phyloP scores from a whole-genome alignment of 2,797 vertebrate genomes.

The Sylvilagus floridanus region DNA sequence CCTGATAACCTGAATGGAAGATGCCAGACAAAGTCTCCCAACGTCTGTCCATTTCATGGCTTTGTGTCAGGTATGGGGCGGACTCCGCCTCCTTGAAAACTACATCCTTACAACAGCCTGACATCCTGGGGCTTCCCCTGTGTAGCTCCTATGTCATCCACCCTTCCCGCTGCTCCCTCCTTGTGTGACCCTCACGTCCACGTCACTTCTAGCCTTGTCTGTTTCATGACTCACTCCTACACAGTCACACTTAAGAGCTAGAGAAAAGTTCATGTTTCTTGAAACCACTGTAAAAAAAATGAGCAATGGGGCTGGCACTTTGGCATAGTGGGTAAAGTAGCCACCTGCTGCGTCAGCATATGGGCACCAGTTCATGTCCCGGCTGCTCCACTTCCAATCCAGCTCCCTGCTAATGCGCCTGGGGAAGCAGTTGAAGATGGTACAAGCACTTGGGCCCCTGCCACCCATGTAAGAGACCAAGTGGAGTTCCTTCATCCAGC shows the following conservation, averaged over 20 bases:
- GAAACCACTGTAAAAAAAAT: slow-evolving; percentile 3
- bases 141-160: too few relatives aligned
- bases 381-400: too few relatives aligned
- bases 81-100: not conserved
- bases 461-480: too few relatives aligned
- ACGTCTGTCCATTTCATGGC: rapidly evolving
- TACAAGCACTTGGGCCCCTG: too few relatives aligned
- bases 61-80: not conserved
- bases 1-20: not conserved
- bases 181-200: not conserved
- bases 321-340: too few relatives aligned
- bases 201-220: not conserved
- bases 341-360: too few relatives aligned
- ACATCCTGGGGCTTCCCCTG: not conserved
- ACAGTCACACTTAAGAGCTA: not conserved
- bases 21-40: rapidly evolving
- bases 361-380: too few relatives aligned
- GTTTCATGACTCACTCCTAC: not conserved
- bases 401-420: too few relatives aligned
- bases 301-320: too few relatives aligned
- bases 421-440: too few relatives aligned
- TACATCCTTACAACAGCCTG: not conserved
- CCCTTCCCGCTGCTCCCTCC: not conserved
- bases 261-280: slow-evolving; percentile 8
- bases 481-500: too few relatives aligned